Evolutionary conservation across 2,113 vertebrate species (phyloP).

Genomic region (Eubucco bourcierii): DNA sequence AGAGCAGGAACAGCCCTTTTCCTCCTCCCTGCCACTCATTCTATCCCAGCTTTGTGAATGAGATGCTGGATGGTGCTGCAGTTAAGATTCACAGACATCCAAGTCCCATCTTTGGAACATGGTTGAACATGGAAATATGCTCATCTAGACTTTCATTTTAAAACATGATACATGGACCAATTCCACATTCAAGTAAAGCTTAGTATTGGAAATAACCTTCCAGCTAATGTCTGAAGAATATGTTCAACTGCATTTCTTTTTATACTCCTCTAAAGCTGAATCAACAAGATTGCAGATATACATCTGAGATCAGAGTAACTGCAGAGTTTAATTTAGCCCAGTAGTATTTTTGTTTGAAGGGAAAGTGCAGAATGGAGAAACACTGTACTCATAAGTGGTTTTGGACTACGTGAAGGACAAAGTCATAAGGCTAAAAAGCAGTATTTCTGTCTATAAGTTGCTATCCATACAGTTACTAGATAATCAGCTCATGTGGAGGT

Average conservation of each 20-base stretch:
- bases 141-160: not conserved
- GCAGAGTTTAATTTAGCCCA: conserved; percentile 32
- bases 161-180: not conserved
- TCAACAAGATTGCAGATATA: conserved; percentile 26
- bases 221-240: not conserved
- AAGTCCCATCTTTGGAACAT: not conserved
- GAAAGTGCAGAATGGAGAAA: not conserved
- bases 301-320: not conserved
- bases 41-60: not conserved
- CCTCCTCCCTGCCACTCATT: accelerated
- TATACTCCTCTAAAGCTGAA: not conserved
- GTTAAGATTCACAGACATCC: not conserved
- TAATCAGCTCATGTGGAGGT: not conserved
- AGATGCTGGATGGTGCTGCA: not conserved
- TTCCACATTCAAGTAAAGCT: not conserved
- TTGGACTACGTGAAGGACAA: conserved; percentile 9
- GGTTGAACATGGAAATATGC: not conserved
- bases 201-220: not conserved
- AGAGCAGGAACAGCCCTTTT: not conserved
- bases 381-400: not conserved
- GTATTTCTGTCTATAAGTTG: not conserved
- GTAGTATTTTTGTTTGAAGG: conserved; percentile 10
- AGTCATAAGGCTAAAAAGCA: not conserved
- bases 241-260: not conserved
- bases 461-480: no score